Conservation (phyloP, 2,113 vertebrate species). For the Xerus inauris region DNA sequence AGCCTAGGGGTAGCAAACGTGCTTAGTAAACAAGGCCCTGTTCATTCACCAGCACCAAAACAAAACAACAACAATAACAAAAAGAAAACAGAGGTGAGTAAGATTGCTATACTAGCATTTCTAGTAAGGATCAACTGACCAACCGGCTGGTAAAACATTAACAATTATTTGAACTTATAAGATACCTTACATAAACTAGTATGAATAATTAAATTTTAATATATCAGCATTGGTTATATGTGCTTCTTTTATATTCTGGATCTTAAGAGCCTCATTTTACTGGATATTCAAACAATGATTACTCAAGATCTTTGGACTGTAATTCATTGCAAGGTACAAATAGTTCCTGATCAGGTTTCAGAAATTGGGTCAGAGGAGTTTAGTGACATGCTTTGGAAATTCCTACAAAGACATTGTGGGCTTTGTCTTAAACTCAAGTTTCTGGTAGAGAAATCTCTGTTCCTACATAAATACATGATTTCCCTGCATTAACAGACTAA, state of each 20-base stretch:
- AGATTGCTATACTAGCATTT: neutral
- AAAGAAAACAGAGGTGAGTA: neutral
- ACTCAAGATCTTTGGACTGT: neutral
- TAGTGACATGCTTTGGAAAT: neutral
- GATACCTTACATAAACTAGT: neutral
- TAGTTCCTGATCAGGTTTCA: neutral
- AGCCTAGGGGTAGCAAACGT: neutral
- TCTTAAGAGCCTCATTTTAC: neutral
- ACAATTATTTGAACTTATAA: neutral
- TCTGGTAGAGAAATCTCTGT: slow-evolving; percentile 4
- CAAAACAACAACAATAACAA: neutral
- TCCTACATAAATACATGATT: neutral
- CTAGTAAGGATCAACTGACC: slow-evolving; percentile 3
- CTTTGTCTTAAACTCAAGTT: neutral
- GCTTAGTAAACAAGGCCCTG: neutral
- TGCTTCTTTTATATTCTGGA: neutral
- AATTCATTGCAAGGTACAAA: slow-evolving; percentile 1
- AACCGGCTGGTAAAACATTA: neutral
- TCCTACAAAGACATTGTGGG: neutral
- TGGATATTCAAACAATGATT: neutral
- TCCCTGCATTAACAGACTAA: neutral
- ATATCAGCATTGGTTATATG: neutral
- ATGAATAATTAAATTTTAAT: slow-evolving; percentile 24
- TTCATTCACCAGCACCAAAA: neutral
- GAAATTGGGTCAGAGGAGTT: slow-evolving; percentile 33